A percentile compares a stretch with the other conserved stretches of the same genome.
Conservation (phyloP, 2,888 invertebrate species). For the Parochlus steinenii region DNA sequence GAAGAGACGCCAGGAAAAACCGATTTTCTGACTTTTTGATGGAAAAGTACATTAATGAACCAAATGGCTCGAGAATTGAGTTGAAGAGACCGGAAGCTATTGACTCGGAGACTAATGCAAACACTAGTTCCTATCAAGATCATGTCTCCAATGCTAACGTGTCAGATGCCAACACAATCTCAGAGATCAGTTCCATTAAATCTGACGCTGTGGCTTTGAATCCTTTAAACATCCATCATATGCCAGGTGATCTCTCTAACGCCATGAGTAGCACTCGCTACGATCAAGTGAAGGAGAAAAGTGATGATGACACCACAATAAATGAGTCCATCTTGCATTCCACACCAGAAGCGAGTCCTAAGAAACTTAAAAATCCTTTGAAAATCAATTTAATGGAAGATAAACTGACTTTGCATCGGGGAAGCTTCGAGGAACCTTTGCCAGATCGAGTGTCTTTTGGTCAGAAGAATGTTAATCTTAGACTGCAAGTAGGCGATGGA, state of each 20-base stretch:
- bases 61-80: neutral
- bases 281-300: no score
- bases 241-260: neutral
- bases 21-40: neutral
- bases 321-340: constrained; percentile 6
- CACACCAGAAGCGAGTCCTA: no score
- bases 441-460: constrained; percentile 1
- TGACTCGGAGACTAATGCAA: no score
- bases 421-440: neutral
- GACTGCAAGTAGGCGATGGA: neutral
- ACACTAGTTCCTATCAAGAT: no score
- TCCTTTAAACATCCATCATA: neutral
- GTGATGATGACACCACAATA: constrained; percentile 1
- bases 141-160: no score
- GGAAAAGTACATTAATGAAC: neutral
- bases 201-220: constrained; percentile 13
- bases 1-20: no score
- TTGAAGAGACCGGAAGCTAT: no score
- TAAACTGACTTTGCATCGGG: no score
- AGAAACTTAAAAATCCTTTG: no score
- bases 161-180: constrained; percentile 18
- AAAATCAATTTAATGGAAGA: no score
- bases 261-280: neutral
- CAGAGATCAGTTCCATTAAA: constrained; percentile 18
- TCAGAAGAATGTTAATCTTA: neutral